These are phyloP conservation scores for Chiloscyllium plagiosum DNA, from an alignment of 2,113 vertebrate species.

Conservation along the genomic window DNA sequence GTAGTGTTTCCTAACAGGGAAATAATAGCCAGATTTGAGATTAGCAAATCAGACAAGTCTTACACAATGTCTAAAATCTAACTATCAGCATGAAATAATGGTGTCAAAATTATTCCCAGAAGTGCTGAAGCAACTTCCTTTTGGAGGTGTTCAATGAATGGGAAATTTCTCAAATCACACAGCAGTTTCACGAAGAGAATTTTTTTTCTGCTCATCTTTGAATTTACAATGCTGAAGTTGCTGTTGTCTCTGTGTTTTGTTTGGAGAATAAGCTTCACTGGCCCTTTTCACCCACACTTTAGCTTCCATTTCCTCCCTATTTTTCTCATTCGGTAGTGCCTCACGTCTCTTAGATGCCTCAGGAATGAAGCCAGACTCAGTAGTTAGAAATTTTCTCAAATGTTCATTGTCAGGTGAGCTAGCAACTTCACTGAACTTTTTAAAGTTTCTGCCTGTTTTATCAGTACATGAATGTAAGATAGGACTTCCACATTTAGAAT, in stretches of 20 bases:
- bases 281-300: slow-evolving; percentile 21
- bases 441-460: neutral
- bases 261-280: neutral
- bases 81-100: neutral
- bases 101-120: neutral
- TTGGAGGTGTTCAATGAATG: neutral
- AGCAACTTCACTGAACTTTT: neutral
- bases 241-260: neutral
- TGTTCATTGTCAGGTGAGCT: neutral
- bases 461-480: neutral
- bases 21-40: neutral
- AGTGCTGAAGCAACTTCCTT: slow-evolving; percentile 1
- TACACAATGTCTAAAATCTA: neutral
- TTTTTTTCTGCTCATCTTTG: neutral
- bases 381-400: neutral
- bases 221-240: neutral
- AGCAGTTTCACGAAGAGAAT: slow-evolving; percentile 17
- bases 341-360: neutral
- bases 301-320: neutral
- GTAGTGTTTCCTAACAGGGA: neutral
- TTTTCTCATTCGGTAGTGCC: neutral
- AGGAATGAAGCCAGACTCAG: neutral
- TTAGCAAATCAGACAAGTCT: neutral
- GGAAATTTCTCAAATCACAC: neutral
- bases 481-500: slow-evolving; percentile 17